A percentile compares a stretch with the other conserved stretches of the same genome.
phyloP scores from a whole-genome alignment of 2,113 vertebrate genomes.

The Phaethon lepturus region DNA sequence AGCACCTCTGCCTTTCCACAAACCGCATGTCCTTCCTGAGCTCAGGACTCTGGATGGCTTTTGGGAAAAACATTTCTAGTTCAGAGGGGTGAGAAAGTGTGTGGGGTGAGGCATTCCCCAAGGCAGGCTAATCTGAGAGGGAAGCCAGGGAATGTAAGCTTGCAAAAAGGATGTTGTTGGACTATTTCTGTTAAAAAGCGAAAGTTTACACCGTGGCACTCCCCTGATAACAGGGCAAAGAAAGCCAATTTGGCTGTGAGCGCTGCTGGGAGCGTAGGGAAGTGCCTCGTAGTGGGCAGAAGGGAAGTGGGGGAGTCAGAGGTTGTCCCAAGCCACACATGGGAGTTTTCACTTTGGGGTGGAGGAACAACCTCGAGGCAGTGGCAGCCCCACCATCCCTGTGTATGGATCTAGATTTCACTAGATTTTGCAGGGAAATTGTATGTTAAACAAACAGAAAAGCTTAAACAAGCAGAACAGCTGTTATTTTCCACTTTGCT shows the following conservation, averaged over 20 bases:
- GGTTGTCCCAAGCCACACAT: background rate
- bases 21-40: background rate
- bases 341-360: background rate
- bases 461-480: background rate
- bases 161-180: background rate
- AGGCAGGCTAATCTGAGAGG: background rate
- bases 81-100: background rate
- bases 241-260: background rate
- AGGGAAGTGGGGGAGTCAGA: background rate
- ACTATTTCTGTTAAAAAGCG: background rate
- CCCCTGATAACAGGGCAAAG: background rate
- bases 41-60: background rate
- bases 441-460: background rate
- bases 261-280: background rate
- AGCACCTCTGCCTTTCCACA: background rate
- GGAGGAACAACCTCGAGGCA: background rate
- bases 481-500: background rate
- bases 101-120: background rate
- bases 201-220: background rate
- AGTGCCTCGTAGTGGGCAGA: background rate
- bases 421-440: background rate
- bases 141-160: background rate
- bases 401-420: background rate
- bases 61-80: background rate
- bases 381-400: rapidly evolving